Percentiles rank a stretch among this genome's conserved stretches.
phyloP scores from a whole-genome alignment of 1,140 invertebrate genomes.

The Temnothorax nylanderi region DNA sequence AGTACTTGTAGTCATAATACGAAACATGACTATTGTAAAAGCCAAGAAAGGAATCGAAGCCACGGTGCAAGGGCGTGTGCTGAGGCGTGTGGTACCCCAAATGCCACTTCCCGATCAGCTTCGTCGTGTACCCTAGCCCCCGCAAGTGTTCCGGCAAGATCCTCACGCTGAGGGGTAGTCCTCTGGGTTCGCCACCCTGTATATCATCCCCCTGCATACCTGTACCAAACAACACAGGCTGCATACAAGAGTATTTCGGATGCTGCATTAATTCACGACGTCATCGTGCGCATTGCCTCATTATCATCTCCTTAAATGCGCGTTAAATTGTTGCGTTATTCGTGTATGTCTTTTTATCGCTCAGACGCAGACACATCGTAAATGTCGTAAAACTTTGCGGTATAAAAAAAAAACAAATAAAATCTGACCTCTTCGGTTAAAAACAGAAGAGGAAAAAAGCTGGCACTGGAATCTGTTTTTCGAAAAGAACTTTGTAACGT shows the following conservation, averaged over 20 bases:
- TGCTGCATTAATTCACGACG: neutral
- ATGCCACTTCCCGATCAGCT: constrained; percentile 91
- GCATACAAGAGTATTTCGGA: neutral
- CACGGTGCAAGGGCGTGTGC: constrained; percentile 88
- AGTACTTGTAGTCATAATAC: constrained; percentile 88
- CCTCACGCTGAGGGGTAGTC: constrained; percentile 86
- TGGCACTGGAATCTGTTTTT: neutral
- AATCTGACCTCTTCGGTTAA: neutral
- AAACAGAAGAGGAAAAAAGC: neutral
- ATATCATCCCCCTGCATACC: constrained; percentile 88
- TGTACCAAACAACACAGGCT: constrained; percentile 58
- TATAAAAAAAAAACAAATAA: neutral
- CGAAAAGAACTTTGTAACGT: neutral
- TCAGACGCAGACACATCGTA: neutral
- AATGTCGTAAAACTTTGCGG: neutral
- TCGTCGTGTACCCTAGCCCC: constrained; percentile 88
- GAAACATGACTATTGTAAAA: constrained; percentile 88
- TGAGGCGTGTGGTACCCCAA: constrained; percentile 87
- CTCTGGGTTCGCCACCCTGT: constrained; percentile 85
- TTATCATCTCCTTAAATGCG: neutral
- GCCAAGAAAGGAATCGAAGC: constrained; percentile 89
- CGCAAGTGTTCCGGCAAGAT: constrained; percentile 86
- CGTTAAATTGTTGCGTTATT: neutral
- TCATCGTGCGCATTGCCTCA: neutral
- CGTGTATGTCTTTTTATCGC: neutral